Base-by-base conservation (phyloP, 2,113 vertebrate species). In the Pogona vitticeps region DNA sequence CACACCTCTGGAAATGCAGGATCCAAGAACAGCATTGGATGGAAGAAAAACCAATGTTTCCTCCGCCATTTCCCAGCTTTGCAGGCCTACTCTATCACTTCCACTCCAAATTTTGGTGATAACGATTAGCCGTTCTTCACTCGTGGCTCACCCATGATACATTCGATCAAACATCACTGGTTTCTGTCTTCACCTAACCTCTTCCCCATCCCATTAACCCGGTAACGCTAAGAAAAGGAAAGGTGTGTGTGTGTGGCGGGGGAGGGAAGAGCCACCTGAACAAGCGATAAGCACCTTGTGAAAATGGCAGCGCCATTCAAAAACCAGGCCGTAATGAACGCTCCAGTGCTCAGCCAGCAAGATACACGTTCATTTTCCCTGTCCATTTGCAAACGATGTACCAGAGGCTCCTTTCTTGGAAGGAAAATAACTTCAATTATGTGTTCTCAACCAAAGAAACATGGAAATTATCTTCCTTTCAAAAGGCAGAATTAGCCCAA, bases 341-440 rank as follows among this genome's bases (percentile, higher is more conserved):
- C 68, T 63, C 89, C 36, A 38, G 90, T 90, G 86, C 89, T 93
- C 86, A 73, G 83, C 86, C 80, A 59, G 76, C 85, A 88, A 76
- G 71, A 21, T 83, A 93, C 83, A 52, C 79, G 83, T 90, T 95
- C 94, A 93, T 94, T 95, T 93, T 91, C 88, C 61, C 91, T 92
- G 94, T 92, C 95, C 95, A 88, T 94, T 96, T 94, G 92, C 91
- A 93, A 91, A 93, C 79, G 91, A 75, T 94, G 93, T 93, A 94
- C 87, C 94, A 95, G 92, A 87, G 94, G 89, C 82, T 93, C n/a
- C 91, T 95, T 94, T 93, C 92, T 93, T 71, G 42, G 86, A 90
- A 82, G 92, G 93, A 96, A 96, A 96, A 96, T 95, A 93, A 95
- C 96, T 95, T 96, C 95, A 96, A 97, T 96, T 96, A 96, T 33